Percentiles rank a stretch among this genome's conserved stretches.
phyloP scores from a whole-genome alignment of 2,797 vertebrate genomes.

The Denticeps clupeoides region DNA sequence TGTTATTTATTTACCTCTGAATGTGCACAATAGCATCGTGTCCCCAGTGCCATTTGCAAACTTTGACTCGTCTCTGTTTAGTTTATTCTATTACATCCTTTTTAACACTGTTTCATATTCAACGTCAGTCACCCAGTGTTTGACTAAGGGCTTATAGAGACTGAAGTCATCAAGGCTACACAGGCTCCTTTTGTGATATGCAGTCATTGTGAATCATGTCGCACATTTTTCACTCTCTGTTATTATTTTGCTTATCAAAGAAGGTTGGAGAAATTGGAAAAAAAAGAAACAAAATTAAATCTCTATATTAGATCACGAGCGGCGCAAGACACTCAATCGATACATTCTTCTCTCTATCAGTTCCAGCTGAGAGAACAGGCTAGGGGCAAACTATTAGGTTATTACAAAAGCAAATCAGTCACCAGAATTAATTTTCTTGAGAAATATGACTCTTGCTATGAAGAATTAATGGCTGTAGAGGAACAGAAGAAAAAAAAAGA shows the following conservation, averaged over 20 bases:
- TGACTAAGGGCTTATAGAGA: not conserved
- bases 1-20: too few relatives aligned
- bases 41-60: not conserved
- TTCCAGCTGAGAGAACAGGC: constrained; percentile 54
- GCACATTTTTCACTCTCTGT: constrained; percentile 24
- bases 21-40: too few relatives aligned
- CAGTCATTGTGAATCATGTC: constrained; percentile 12
- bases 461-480: constrained; percentile 48
- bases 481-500: too few relatives aligned
- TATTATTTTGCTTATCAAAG: constrained; percentile 33
- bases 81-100: constrained; percentile 2
- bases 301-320: constrained; percentile 47
- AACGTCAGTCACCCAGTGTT: constrained; percentile 18
- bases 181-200: constrained; percentile 19
- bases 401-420: constrained; percentile 68
- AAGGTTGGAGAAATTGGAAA: constrained; percentile 35
- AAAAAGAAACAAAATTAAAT: constrained; percentile 42
- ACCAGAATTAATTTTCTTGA: constrained; percentile 58
- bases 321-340: constrained; percentile 47
- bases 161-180: not conserved
- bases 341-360: constrained; percentile 51
- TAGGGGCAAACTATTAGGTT: constrained; percentile 58
- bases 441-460: constrained; percentile 51
- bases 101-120: constrained; percentile 2
- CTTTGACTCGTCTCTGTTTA: not conserved